These are phyloP conservation scores for Zosterops japonicus DNA, from an alignment of 2,113 vertebrate species.

Conservation along the genomic window DNA sequence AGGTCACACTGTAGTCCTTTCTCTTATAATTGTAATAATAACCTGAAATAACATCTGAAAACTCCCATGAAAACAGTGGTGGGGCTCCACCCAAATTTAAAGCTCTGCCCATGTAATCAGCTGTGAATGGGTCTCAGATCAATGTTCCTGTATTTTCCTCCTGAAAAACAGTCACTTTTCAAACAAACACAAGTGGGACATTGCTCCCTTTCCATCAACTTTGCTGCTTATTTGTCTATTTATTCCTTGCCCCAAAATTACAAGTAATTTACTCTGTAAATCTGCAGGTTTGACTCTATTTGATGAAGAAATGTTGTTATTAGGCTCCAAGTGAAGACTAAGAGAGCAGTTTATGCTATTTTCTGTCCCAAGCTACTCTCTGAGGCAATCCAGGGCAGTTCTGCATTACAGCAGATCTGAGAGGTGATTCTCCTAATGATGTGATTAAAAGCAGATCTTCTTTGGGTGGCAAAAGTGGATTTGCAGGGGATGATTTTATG, in stretches of 20 bases:
- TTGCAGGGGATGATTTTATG: not conserved
- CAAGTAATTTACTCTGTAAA: not conserved
- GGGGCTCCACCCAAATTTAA: not conserved
- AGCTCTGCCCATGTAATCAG: not conserved
- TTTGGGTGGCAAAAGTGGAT: not conserved
- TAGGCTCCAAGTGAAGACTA: not conserved
- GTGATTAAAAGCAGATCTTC: not conserved
- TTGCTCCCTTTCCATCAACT: not conserved
- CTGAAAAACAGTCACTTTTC: not conserved
- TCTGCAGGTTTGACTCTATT: not conserved
- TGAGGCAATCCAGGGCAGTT: not conserved
- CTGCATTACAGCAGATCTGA: not conserved
- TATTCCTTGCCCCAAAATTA: not conserved
- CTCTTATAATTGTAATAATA: not conserved
- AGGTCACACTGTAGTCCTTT: not conserved
- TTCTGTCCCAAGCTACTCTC: not conserved
- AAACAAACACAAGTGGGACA: not conserved
- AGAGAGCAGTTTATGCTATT: not conserved
- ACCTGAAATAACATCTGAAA: not conserved
- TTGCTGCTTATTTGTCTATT: not conserved
- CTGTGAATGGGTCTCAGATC: not conserved
- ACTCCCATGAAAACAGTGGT: not conserved
- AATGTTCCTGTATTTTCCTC: not conserved
- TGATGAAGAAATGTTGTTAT: not conserved
- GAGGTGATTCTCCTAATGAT: not conserved